Base-by-base conservation (phyloP, 2,888 invertebrate species). In the Oeneis ivallda region DNA sequence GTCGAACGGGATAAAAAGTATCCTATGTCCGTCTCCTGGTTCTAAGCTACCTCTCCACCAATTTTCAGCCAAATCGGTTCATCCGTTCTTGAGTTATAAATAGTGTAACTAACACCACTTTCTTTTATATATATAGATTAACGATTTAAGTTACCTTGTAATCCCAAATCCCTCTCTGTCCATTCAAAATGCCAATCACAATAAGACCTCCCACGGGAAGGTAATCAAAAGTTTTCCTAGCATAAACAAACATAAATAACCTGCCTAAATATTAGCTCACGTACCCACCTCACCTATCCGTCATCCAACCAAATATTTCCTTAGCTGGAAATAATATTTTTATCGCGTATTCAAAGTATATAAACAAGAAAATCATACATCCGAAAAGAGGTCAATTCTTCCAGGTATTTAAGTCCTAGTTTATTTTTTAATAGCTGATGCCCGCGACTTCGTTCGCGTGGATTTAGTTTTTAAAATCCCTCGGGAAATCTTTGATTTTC, bases 161-260 rank as follows among this genome's bases (percentile, higher is more conserved):
- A 66, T 54, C n/a, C 50, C 45, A 26, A 56, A 61, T 61, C 61
- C 39, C 19, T 61, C 61, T 26, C 19, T 26, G 26, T 26, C 26
- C 26, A 26, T 26, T 26, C 26, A 26, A 26, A 26, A 50, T 41
- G 26, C 67, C 57, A 63, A 62, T 61, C 49, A 60, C 56, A 69
- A 65, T 66, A 66, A 66, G 37, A 32, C 34, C 45, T 63, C 60
- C 19, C 62, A 57, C 32, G 67, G 54, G 67, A 53, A 41, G 26
- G 60, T 65, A 67, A 69, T 69, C 69, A 69, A 67, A 69, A 69
- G 45, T 69, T 69, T 67, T 60, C 34, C 54, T 37, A 67, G 57
- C 62, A 67, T 66, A 63, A 69, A 69, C 62, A 67, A 57, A 68
- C 66, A n/a, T n/a, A 62, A 65, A 68, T 68, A 68, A 65, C 54